Evolutionary conservation across 2,113 vertebrate species (phyloP).

Genomic region (Garra rufa): DNA sequence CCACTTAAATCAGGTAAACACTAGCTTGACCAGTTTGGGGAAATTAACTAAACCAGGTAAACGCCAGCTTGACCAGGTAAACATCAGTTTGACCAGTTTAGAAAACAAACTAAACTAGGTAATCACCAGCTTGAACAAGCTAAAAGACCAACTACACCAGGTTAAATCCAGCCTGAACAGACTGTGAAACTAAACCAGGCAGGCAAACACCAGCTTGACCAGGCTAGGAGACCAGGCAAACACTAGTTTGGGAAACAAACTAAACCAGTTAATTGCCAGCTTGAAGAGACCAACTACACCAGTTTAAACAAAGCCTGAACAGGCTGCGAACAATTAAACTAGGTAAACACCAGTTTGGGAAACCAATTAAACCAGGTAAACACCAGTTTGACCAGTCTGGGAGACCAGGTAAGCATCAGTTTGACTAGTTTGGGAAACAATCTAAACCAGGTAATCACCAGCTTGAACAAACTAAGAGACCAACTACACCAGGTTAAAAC

Average conservation of each 20-base stretch:
- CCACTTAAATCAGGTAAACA: too few relatives aligned
- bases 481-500: not conserved
- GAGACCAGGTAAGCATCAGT: not conserved
- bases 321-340: too few relatives aligned
- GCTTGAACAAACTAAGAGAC: rapidly evolving
- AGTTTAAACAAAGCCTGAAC: too few relatives aligned
- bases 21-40: too few relatives aligned
- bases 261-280: too few relatives aligned
- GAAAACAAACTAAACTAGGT: not conserved
- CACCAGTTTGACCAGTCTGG: rapidly evolving
- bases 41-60: not conserved
- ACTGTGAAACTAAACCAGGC: not conserved
- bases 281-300: too few relatives aligned
- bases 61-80: not conserved
- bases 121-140: not conserved
- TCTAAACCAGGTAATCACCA: not conserved
- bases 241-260: too few relatives aligned
- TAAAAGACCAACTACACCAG: not conserved
- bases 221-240: too few relatives aligned
- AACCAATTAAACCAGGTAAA: not conserved
- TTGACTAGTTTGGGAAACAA: not conserved
- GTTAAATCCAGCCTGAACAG: rapidly evolving
- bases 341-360: too few relatives aligned
- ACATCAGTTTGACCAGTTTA: not conserved
- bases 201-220: not conserved